Evolutionary conservation across 2,113 vertebrate species (phyloP).

Genomic region (Myocastor coypus): DNA sequence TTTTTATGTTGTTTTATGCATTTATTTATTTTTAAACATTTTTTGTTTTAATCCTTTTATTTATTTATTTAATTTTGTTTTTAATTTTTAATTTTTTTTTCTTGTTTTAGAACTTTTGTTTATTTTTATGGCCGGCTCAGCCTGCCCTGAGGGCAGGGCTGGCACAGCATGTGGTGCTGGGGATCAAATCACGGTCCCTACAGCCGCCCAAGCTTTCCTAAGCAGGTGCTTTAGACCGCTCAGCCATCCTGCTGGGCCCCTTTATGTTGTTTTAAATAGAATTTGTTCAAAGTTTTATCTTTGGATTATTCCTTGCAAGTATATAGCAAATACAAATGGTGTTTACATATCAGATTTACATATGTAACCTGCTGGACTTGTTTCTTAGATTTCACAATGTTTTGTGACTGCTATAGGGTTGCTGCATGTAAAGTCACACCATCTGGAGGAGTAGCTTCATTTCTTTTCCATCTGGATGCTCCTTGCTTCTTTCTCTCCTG

Average conservation of each 20-base stretch:
- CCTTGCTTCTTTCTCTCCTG: conserved; percentile 15
- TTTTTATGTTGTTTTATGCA: conserved; percentile 20
- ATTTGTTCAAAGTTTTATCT: conserved; percentile 12
- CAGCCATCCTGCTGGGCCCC: neutral
- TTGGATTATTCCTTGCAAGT: conserved; percentile 26
- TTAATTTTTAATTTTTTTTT: too few relatives aligned
- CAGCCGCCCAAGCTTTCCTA: too few relatives aligned
- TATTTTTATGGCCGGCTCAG: too few relatives aligned
- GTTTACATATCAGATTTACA: neutral
- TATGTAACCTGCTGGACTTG: neutral
- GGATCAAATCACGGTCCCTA: too few relatives aligned
- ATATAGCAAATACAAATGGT: conserved; percentile 4
- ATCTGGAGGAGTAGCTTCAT: conserved; percentile 30
- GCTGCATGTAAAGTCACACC: neutral
- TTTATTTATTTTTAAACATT: too few relatives aligned
- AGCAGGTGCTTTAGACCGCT: too few relatives aligned
- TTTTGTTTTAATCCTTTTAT: too few relatives aligned
- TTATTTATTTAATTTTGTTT: too few relatives aligned
- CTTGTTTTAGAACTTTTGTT: too few relatives aligned
- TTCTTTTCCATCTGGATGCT: neutral
- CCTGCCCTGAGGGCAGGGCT: too few relatives aligned
- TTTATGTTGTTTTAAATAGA: neutral
- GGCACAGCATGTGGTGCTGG: too few relatives aligned
- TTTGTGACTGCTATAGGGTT: neutral
- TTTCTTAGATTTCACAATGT: neutral